Percentiles rank a stretch among this genome's conserved stretches.
These are phyloP conservation scores for Apteryx owenii DNA, from an alignment of 2,113 vertebrate genomes.

Conservation along the genomic window DNA sequence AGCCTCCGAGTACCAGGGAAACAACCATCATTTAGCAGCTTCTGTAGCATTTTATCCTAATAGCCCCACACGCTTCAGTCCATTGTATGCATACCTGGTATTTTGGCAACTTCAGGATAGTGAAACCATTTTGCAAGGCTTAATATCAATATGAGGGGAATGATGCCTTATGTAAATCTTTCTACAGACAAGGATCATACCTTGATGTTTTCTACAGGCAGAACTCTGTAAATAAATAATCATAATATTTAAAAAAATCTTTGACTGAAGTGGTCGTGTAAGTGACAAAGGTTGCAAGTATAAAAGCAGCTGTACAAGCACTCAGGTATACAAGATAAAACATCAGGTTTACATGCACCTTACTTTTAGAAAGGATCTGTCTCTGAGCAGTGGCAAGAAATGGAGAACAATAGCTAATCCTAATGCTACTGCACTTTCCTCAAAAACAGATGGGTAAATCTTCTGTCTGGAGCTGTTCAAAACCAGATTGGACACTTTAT, in stretches of 20 bases:
- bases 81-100: rapidly evolving
- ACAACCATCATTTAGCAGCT: background rate
- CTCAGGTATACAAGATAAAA: background rate
- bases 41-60: background rate
- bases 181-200: background rate
- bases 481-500: background rate
- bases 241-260: background rate
- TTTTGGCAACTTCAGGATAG: background rate
- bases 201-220: background rate
- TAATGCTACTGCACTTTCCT: background rate
- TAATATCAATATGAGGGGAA: background rate
- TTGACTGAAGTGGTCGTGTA: background rate
- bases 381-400: background rate
- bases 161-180: background rate
- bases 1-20: background rate
- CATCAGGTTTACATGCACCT: background rate
- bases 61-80: no score
- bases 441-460: background rate
- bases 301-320: background rate
- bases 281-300: background rate
- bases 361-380: background rate
- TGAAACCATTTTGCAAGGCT: background rate
- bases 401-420: background rate
- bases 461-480: background rate
- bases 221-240: background rate